phyloP scores from a whole-genome alignment of 2,797 vertebrate genomes.

The Triplophysa yarkandensis region DNA sequence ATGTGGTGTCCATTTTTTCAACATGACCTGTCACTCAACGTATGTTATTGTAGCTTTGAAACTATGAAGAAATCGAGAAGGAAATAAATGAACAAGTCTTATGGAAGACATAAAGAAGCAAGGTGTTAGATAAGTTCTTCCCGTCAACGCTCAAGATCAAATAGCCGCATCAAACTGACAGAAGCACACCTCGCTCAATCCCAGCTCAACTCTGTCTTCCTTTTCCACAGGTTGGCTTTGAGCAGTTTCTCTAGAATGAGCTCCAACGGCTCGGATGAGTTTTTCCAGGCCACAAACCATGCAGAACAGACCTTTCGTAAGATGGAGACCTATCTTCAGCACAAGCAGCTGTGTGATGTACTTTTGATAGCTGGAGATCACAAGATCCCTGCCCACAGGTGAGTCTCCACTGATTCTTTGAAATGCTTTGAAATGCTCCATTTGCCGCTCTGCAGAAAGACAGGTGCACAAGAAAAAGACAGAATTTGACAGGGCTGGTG shows the following conservation, averaged over 20 bases:
- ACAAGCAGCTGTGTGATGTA: slow-evolving; percentile 95
- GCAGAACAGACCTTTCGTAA: slow-evolving; percentile 93
- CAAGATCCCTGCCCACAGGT: slow-evolving; percentile 96
- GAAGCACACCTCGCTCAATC: slow-evolving; percentile 8
- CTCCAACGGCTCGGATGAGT: slow-evolving; percentile 84
- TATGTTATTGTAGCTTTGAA: not conserved
- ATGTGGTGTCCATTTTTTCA: not conserved
- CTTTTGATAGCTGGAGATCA: slow-evolving; percentile 91
- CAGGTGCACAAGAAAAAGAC: not conserved
- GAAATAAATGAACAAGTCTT: slow-evolving; percentile 19
- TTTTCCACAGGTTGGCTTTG: slow-evolving; percentile 75
- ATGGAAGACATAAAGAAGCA: slow-evolving; percentile 22
- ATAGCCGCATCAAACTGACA: slow-evolving; percentile 31
- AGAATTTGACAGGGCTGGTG: not conserved
- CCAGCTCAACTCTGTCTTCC: slow-evolving; percentile 30
- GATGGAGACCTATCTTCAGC: slow-evolving; percentile 96
- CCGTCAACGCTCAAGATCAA: slow-evolving; percentile 31
- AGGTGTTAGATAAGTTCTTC: slow-evolving; percentile 19
- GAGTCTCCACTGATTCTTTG: slow-evolving; percentile 43
- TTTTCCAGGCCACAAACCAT: slow-evolving; percentile 89
- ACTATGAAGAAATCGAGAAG: not conserved
- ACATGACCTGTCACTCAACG: slow-evolving; percentile 2
- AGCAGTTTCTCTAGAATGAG: slow-evolving; percentile 83
- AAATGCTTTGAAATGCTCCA: slow-evolving; percentile 22
- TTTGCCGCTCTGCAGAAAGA: slow-evolving; percentile 10